These are phyloP conservation scores for Uria lomvia DNA, from an alignment of 2,113 vertebrate species.

Conservation along the genomic window DNA sequence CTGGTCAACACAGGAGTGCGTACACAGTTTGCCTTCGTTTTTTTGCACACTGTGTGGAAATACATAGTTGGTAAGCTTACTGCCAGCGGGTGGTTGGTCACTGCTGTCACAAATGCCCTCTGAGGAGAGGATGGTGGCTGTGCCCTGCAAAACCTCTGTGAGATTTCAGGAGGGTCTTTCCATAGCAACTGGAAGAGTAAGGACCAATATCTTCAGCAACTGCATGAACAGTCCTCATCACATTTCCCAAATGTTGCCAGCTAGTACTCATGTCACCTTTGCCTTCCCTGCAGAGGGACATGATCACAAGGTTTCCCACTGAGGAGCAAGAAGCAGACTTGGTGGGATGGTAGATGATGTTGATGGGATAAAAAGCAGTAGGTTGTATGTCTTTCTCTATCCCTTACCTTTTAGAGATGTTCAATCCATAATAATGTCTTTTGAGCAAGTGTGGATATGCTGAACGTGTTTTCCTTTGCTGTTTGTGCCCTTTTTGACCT, in stretches of 20 bases:
- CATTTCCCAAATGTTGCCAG: not conserved
- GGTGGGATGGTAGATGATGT: not conserved
- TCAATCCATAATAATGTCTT: not conserved
- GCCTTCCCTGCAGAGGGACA: not conserved
- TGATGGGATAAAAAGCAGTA: not conserved
- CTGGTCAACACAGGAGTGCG: not conserved
- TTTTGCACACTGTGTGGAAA: not conserved
- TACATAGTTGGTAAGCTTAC: not conserved
- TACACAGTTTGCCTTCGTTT: not conserved
- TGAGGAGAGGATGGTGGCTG: not conserved
- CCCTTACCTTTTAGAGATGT: not conserved
- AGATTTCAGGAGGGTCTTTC: not conserved
- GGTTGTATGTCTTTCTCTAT: not conserved
- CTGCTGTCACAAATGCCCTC: not conserved
- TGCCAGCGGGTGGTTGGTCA: not conserved
- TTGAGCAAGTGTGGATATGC: not conserved
- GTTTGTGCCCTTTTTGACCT: not conserved
- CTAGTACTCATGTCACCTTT: not conserved
- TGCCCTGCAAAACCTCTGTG: not conserved
- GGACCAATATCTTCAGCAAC: not conserved
- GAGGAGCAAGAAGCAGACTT: not conserved
- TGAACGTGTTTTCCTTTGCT: accelerated
- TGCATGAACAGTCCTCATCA: not conserved
- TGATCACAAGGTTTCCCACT: not conserved
- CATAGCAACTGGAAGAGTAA: not conserved